Percentiles rank a stretch among this genome's conserved stretches.
Conservation (phyloP, 2,888 invertebrate genomes). For the Leptogaster cylindrica region DNA sequence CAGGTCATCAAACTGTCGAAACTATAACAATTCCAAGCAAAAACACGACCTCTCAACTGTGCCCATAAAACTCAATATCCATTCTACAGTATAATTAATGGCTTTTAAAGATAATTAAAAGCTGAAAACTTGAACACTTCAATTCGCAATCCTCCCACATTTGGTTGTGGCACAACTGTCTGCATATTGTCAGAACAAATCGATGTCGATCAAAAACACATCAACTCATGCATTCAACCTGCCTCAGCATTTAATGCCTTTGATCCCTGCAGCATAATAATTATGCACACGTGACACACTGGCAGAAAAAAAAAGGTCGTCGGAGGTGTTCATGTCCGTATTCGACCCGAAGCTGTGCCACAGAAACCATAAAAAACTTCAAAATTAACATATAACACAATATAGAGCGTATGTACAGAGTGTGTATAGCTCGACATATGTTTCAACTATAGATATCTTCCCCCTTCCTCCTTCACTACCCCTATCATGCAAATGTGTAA, state of each 20-base stretch:
- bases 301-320: too few relatives aligned
- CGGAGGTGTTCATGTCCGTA: neutral
- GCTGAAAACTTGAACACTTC: too few relatives aligned
- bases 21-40: too few relatives aligned
- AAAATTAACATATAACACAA: constrained; percentile 20
- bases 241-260: neutral
- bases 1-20: too few relatives aligned
- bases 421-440: constrained; percentile 1
- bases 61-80: too few relatives aligned
- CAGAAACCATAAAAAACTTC: neutral
- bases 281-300: neutral
- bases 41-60: too few relatives aligned
- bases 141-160: too few relatives aligned
- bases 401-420: neutral
- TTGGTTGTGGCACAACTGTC: neutral
- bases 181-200: neutral
- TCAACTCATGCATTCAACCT: neutral
- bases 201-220: constrained; percentile 1
- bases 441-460: neutral
- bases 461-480: too few relatives aligned
- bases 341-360: neutral
- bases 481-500: neutral
- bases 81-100: too few relatives aligned
- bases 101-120: too few relatives aligned
- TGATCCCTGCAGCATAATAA: constrained; percentile 1